These are phyloP conservation scores for Drosophila virilis DNA, from an alignment of 1,140 invertebrate species.

Conservation along the genomic window DNA sequence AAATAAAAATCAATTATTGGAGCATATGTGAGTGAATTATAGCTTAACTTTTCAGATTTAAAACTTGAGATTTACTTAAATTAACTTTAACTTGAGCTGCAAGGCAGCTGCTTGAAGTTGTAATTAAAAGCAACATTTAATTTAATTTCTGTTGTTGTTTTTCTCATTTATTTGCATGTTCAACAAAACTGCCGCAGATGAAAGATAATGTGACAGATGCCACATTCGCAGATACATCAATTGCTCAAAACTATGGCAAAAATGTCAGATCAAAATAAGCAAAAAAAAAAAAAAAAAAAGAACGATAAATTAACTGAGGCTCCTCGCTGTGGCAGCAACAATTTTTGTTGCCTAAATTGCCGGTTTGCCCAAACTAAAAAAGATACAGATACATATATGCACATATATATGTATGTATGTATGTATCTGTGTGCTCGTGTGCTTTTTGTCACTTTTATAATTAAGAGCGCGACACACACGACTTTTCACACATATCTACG, in stretches of 20 bases:
- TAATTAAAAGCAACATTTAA: conserved; percentile 23
- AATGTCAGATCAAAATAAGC: conserved; percentile 38
- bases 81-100: background rate
- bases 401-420: background rate
- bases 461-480: conserved; percentile 68
- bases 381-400: conserved; percentile 16
- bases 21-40: conserved; percentile 53
- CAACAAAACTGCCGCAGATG: conserved; percentile 9
- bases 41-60: conserved; percentile 5
- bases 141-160: conserved; percentile 2
- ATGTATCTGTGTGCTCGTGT: conserved; percentile 17
- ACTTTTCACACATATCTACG: conserved; percentile 45
- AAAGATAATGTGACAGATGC: conserved; percentile 9
- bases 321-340: conserved; percentile 12
- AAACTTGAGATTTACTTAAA: conserved; percentile 1
- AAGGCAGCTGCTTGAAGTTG: conserved; percentile 16
- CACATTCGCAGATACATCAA: background rate
- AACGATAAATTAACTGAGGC: conserved; percentile 59
- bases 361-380: conserved; percentile 4
- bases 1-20: conserved; percentile 51
- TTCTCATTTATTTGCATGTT: background rate
- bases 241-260: conserved; percentile 22
- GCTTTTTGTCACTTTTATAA: conserved; percentile 77
- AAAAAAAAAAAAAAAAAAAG: conserved; percentile 14
- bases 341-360: conserved; percentile 54